These are phyloP conservation scores for Nixonia krombeini DNA, from an alignment of 1,140 invertebrate species.

Conservation along the genomic window DNA sequence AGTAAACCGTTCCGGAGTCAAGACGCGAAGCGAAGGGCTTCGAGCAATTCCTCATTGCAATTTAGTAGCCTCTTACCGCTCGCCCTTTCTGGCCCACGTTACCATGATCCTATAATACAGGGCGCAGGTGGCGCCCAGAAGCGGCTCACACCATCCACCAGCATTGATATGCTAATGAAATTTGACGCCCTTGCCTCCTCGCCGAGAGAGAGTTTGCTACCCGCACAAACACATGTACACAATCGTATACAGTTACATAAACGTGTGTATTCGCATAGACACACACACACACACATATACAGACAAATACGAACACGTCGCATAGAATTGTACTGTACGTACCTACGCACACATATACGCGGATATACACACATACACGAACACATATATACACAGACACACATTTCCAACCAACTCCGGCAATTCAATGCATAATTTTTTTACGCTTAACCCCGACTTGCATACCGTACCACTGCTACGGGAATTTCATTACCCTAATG, in stretches of 20 bases:
- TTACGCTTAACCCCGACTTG: slow-evolving; percentile 59
- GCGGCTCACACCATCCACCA: slow-evolving; percentile 66
- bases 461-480: slow-evolving; percentile 51
- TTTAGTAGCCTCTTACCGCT: slow-evolving; percentile 44
- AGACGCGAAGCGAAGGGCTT: slow-evolving; percentile 33
- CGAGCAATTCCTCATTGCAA: slow-evolving; percentile 40
- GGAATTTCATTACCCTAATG: slow-evolving; percentile 66
- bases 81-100: slow-evolving; percentile 37
- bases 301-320: no score
- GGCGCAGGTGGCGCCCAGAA: slow-evolving; percentile 68
- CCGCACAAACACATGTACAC: slow-evolving; percentile 14
- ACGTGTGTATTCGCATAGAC: slow-evolving; percentile 22
- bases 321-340: no score
- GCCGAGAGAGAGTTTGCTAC: no score
- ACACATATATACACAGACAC: slow-evolving; percentile 14
- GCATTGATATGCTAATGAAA: slow-evolving; percentile 74
- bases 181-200: slow-evolving; percentile 69
- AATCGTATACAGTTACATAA: no score
- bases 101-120: slow-evolving; percentile 67
- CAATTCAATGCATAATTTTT: slow-evolving; percentile 53
- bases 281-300: slow-evolving; percentile 11
- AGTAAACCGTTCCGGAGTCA: slow-evolving; percentile 46
- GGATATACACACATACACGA: no score
- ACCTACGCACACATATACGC: no score
- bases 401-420: slow-evolving; percentile 2